Evolutionary conservation across 2,888 invertebrate genomes (phyloP), one percentile per base, ranked within the genome.

Genomic region (Lymantria dispar): DNA sequence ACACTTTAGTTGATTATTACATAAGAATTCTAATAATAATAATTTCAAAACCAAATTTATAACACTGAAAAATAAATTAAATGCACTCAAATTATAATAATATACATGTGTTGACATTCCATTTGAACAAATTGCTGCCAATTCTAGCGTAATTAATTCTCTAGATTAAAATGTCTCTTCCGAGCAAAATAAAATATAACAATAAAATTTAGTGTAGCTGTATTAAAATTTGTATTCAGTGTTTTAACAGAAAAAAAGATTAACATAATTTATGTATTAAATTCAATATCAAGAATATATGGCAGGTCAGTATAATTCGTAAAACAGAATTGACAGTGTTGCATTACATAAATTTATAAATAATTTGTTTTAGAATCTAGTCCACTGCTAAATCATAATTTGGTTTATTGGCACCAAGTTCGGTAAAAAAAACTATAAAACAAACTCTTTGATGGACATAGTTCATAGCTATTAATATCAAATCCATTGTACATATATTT

Each of bases 381-480:
- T 45, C 48, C 53, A 65, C 46, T 55, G 50, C 56, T 43, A 57
- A 50, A 52, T 46, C 53, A 47, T 54, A 46, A 48, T 46, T 55
- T 56, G 55, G 44, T 1, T 48, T 44, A 45, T 60, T 62, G 64
- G 60, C 60, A 62, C 62, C 48, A 55, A 43, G 40, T 58, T 47
- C 50, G 54, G 50, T 54, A 55, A 52, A 47, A 45, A 51, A 52
- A 47, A 47, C 41, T 47, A 51, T n/a, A 48, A 38, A 47, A 52
- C 51, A 46, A 45, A 54, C 56, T 63, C 56, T 68, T 63, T 65
- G 63, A 65, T 68, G 68, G 55, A 46, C 47, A 45, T 53, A 49
- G 43, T 52, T 56, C 45, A 13, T 31, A 57, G 50, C 45, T 50
- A 46, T 54, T 48, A 47, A 58, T 47, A 60, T 56, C 54, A 59